These are phyloP conservation scores for Stegana nigrithorax DNA, from an alignment of 2,888 invertebrate genomes.

Conservation along the genomic window DNA sequence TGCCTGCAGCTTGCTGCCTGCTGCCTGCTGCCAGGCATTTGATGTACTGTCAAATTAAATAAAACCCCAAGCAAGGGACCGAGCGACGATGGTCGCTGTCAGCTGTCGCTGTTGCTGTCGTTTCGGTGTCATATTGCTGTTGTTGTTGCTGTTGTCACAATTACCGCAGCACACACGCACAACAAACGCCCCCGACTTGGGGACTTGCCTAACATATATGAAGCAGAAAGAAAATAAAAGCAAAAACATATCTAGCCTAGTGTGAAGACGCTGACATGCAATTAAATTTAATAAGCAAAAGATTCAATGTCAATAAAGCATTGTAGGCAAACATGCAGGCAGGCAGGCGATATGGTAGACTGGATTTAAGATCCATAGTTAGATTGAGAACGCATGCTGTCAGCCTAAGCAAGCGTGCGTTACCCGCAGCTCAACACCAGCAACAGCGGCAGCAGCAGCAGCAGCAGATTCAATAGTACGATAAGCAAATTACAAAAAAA, in stretches of 20 bases:
- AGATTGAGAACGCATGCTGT: not conserved
- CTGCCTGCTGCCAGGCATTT: not conserved
- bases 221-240: too few relatives aligned
- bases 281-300: conserved; percentile 16
- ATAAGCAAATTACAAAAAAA: conserved; percentile 6
- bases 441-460: not conserved
- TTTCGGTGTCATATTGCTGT: not conserved
- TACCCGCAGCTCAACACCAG: not conserved
- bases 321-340: not conserved
- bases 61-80: not conserved
- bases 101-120: not conserved
- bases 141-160: not conserved
- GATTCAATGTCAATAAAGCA: conserved; percentile 10
- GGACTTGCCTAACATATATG: not conserved
- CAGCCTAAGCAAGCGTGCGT: too few relatives aligned
- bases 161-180: not conserved
- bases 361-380: not conserved
- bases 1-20: not conserved
- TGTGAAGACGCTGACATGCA: not conserved
- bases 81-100: not conserved
- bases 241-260: too few relatives aligned
- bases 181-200: not conserved
- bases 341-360: not conserved
- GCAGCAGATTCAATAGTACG: not conserved
- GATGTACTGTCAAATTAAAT: conserved; percentile 13